Evolutionary conservation across 2,113 vertebrate genomes (phyloP), one percentile per base, ranked within the genome.

Genomic region (Xiphophorus couchianus): DNA sequence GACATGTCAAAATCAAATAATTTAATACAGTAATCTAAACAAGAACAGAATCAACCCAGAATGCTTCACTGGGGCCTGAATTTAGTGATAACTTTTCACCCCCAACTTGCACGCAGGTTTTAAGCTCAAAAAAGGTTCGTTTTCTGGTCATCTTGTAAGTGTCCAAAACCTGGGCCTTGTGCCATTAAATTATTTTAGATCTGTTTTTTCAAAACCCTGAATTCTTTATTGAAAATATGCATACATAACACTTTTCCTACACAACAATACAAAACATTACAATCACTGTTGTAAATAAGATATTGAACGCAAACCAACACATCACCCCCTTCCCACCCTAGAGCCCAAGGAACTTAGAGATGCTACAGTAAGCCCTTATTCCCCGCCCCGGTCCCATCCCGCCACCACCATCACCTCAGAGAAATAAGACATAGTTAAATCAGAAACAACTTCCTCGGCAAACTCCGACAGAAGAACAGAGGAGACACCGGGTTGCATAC

Each of bases 211-310:
- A 94, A 95, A 95, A 95, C 92, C 94, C 94, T 94, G 94, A 94
- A 94, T 93, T 85, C 90, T 95, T 95, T 95, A 95, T 95, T 95
- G 93, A 95, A 95, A 95, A 95, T 95, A 95, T 94, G 92, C 92
- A 94, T 94, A 95, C 93, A 92, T 91, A 84, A 94, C 94, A 94
- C 90, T 94, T 94, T 91, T 93, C 91, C 93, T 95, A 94, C 93
- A 94, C 92, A 94, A 94, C 90, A 90, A 93, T 94, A 95, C 94
- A 95, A 95, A 95, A 95, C 94, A 93, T 83, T 95, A 95, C 94
- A 95, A 94, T 94, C 93, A 95, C 93, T 92, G 93, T 91, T 92
- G 77, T 88, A 90, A 93, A 92, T 90, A 80, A 88, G 86, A 89
- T 88, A 92, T 80, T 84, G 54, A 91, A 86, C 44, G 86, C 84